Evolutionary conservation across 1,140 invertebrate genomes (phyloP), one percentile per base, ranked within the genome.

Genomic region (Panagrolaimus sp.): DNA sequence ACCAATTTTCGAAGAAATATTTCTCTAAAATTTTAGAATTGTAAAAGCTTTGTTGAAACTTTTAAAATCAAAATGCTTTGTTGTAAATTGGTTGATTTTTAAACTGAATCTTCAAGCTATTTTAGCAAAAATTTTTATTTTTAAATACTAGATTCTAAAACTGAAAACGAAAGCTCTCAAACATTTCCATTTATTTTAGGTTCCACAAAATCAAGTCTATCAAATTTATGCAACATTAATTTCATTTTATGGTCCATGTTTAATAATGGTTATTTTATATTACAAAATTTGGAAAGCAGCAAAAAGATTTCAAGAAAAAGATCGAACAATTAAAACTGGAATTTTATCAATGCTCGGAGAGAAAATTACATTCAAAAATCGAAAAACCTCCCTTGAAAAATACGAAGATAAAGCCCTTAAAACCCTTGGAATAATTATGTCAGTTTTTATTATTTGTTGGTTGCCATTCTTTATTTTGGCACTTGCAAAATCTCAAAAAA

Each of bases 361-460:
- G 7, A 4, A 2, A 4, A 7, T 38, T 38, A 7, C 7, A 4
- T 7, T 38, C 7, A 38, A 38, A 38, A 38, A 38, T 38, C 32
- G 32, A 38, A 38, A 38, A 38, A 2, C 7, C 2, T 46, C 71
- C 21, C 64, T 68, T 9, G 73, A 73, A 28, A 71, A 69, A 24
- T 63, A 65, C 17, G 77, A 81, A 64, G 76, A 79, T 73, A 83
- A 81, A 45, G 79, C 79, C 9, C 63, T 78, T 24, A 83, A 91
- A 72, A 98, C 98, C 92, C 85, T 98, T 12, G 96, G 97, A 73
- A 90, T 92, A 0, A 98, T 98, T 93, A 94, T 97, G 1, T 88
- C 89, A 0, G 94, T 96, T 43, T 98, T 98, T 84, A 90, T 93
- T 0, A 86, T 91, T 0, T 96, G 91, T 17, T 98, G 94, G 93